Evolutionary conservation across 2,797 vertebrate genomes (phyloP).

Genomic region (Pipistrellus nathusii): DNA sequence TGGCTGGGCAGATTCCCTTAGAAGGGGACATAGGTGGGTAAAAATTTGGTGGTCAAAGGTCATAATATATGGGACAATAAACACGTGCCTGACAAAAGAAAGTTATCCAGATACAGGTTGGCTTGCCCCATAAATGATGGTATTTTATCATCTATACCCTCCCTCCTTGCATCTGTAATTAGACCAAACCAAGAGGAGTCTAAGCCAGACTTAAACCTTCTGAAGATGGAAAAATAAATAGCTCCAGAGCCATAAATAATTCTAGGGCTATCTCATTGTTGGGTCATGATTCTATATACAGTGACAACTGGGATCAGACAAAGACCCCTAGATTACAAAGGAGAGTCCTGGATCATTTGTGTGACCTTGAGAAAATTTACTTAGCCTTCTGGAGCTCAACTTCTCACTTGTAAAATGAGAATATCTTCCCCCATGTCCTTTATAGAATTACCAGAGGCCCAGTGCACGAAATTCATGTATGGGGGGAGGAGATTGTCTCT

Average conservation of each 20-base stretch:
- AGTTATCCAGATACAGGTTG: not conserved
- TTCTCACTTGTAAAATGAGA: constrained; percentile 4
- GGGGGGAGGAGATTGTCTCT: too few species aligned
- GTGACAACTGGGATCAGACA: not conserved
- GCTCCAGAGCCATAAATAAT: not conserved
- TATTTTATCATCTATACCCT: not conserved
- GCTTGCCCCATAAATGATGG: not conserved
- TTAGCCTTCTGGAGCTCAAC: not conserved
- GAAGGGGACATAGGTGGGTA: not conserved
- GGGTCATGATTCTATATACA: not conserved
- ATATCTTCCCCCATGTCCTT: not conserved
- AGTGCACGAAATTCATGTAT: too few species aligned
- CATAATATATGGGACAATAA: not conserved
- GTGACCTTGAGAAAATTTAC: not conserved
- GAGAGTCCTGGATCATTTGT: not conserved
- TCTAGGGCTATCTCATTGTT: not conserved
- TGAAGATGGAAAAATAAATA: not conserved
- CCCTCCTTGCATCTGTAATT: not conserved
- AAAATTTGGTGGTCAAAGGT: not conserved
- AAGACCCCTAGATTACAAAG: not conserved
- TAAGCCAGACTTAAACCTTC: not conserved
- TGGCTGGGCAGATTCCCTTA: not conserved
- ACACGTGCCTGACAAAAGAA: not conserved
- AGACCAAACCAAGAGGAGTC: not conserved
- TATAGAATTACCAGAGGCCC: not conserved